Percentiles rank a stretch among this genome's conserved stretches.
These are phyloP conservation scores for Aurelia aurita complex sp. Pacific DNA, from an alignment of 30 jellyfish, hydroid and myxozoan genomes.

Conservation along the genomic window DNA sequence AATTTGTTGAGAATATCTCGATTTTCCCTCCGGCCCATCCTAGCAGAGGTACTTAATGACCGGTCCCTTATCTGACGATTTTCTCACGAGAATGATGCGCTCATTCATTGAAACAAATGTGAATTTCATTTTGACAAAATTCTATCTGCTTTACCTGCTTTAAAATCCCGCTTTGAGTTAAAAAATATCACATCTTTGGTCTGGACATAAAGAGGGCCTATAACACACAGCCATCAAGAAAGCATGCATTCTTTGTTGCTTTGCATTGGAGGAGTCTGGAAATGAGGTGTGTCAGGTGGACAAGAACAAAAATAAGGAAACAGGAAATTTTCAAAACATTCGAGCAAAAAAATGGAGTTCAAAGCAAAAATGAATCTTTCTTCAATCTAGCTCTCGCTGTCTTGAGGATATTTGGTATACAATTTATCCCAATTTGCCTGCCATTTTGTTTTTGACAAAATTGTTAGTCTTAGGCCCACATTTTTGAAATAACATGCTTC, in stretches of 20 bases:
- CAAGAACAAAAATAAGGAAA: neutral
- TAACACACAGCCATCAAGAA: conserved; percentile 33
- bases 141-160: conserved; percentile 17
- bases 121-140: neutral
- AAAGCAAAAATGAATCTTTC: neutral
- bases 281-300: neutral
- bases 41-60: too few relatives aligned
- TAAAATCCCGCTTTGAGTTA: neutral
- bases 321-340: neutral
- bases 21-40: too few relatives aligned
- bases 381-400: neutral
- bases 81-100: neutral
- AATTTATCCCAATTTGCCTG: neutral
- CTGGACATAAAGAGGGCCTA: conserved; percentile 1
- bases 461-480: too few relatives aligned
- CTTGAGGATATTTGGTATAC: neutral
- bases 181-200: conserved; percentile 40
- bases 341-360: neutral
- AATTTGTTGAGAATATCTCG: too few relatives aligned
- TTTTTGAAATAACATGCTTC: too few relatives aligned
- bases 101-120: too few relatives aligned
- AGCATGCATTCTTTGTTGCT: neutral
- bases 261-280: neutral
- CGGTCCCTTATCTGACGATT: neutral
- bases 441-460: too few relatives aligned